phyloP scores from a whole-genome alignment of 2,888 invertebrate genomes.

The Aleiodes leptofemur region DNA sequence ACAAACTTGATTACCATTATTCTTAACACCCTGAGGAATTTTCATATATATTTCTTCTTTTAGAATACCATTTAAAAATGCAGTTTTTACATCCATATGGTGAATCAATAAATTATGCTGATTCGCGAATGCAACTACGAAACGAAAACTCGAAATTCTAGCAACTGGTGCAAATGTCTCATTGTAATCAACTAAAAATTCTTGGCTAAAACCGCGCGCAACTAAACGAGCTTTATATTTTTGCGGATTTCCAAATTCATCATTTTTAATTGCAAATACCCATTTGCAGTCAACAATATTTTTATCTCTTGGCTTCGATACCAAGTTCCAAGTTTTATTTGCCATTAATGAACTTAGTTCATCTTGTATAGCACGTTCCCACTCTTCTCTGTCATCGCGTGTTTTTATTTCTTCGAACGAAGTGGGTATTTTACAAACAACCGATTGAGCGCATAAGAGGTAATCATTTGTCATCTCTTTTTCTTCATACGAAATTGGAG shows the following conservation, averaged over 20 bases:
- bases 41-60: constrained; percentile 16
- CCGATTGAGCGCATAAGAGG: neutral
- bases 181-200: neutral
- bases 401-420: constrained; percentile 43
- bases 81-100: constrained; percentile 14
- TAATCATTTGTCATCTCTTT: constrained; percentile 5
- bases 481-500: constrained; percentile 1
- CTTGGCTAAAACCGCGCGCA: constrained; percentile 37
- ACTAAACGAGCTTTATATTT: constrained; percentile 37
- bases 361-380: constrained; percentile 49
- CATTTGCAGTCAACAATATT: constrained; percentile 38
- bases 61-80: constrained; percentile 4
- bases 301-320: constrained; percentile 1
- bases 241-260: constrained; percentile 38
- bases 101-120: too few species aligned
- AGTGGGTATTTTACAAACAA: constrained; percentile 28
- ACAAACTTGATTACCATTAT: constrained; percentile 12
- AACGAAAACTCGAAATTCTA: too few species aligned
- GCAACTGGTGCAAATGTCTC: too few species aligned
- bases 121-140: too few species aligned
- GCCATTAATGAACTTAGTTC: constrained; percentile 41
- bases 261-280: constrained; percentile 46
- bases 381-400: constrained; percentile 39
- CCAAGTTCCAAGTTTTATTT: constrained; percentile 46
- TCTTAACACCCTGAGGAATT: constrained; percentile 18